A percentile compares a stretch with the other conserved stretches of the same genome.
These are phyloP conservation scores for Chelidonichthys spinosus DNA, from an alignment of 2,797 vertebrate genomes.

Conservation along the genomic window DNA sequence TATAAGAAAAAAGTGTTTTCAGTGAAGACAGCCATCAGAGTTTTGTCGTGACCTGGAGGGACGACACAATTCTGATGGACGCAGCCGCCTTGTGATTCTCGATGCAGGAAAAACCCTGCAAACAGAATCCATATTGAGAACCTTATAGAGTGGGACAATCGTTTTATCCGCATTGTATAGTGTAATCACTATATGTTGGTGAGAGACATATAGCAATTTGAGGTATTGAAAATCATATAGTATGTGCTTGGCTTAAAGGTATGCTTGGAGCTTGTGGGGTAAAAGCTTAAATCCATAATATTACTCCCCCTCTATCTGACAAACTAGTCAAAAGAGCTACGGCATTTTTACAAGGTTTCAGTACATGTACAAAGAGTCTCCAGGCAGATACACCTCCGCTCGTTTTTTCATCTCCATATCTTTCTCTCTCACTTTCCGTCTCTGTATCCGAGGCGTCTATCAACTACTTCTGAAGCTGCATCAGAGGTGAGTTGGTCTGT, in stretches of 20 bases:
- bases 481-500: conserved; percentile 51
- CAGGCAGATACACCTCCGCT: conserved; percentile 1
- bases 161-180: not conserved
- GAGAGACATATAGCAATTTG: not conserved
- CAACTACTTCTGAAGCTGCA: conserved; percentile 40
- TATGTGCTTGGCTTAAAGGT: not conserved
- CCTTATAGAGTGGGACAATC: not conserved
- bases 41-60: no score
- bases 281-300: conserved; percentile 19
- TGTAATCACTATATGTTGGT: not conserved
- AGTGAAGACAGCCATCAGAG: no score
- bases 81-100: no score
- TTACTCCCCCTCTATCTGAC: conserved; percentile 9
- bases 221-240: not conserved
- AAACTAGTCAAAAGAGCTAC: conserved; percentile 15
- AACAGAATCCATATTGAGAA: not conserved
- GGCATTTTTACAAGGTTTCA: not conserved
- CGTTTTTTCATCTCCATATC: conserved; percentile 22
- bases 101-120: not conserved
- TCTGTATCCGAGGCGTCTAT: conserved; percentile 16
- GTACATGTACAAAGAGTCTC: conserved; percentile 3
- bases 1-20: no score
- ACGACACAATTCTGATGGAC: no score
- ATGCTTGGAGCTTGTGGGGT: not conserved
- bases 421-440: not conserved